Conservation (phyloP, 1,140 invertebrate species). For the Limonius californicus region DNA sequence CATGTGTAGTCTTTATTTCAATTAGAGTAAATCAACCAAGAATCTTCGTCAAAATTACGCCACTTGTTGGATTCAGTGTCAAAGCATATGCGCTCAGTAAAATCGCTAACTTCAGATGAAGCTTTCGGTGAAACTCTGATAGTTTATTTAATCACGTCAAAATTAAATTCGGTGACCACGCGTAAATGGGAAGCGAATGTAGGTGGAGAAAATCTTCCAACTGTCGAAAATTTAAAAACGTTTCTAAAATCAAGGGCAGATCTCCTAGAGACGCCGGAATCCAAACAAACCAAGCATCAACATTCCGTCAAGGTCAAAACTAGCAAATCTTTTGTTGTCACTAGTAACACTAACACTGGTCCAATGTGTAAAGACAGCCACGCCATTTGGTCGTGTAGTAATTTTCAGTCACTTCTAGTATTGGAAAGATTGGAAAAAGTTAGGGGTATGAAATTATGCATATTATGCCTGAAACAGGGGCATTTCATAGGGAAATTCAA, state of each 20-base stretch:
- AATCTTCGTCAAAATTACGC: neutral
- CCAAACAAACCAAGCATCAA: constrained; percentile 1
- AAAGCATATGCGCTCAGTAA: neutral
- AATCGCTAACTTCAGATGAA: neutral
- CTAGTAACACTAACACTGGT: no score
- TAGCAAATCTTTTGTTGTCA: neutral
- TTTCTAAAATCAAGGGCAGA: neutral
- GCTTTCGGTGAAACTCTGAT: neutral
- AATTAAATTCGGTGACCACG: neutral
- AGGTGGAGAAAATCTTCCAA: neutral
- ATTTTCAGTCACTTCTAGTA: neutral
- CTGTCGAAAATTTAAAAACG: neutral
- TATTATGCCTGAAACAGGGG: neutral
- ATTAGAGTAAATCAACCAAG: no score
- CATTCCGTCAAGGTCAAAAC: neutral
- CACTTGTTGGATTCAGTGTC: neutral
- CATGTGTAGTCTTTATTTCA: neutral
- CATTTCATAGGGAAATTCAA: neutral
- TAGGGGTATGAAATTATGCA: neutral
- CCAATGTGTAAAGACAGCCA: neutral
- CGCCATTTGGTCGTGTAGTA: neutral
- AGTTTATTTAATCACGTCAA: neutral
- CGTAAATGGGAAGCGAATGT: neutral
- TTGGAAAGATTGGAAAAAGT: no score
- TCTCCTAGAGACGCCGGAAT: neutral